Conservation (phyloP, 2,113 vertebrate species). For the Coreoperca whiteheadi region DNA sequence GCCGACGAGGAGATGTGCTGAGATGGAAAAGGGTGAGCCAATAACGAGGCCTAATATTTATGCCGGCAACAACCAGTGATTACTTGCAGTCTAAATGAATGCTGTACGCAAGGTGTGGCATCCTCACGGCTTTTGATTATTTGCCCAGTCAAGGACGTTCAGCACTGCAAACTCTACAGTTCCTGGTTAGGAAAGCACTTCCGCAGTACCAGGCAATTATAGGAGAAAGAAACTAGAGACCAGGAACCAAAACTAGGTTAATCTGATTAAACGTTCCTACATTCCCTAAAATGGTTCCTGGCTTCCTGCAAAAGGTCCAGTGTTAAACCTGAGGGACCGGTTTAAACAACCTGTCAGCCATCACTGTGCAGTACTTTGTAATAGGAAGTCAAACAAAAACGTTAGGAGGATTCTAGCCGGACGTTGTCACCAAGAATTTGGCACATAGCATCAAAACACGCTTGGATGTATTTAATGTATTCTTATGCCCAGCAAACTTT, state of each 20-base stretch:
- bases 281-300: background rate
- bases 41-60: background rate
- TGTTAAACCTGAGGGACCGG: constrained; percentile 51
- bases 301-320: constrained; percentile 15
- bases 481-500: background rate
- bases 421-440: constrained; percentile 7
- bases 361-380: background rate
- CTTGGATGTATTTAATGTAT: background rate
- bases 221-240: background rate
- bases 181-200: background rate
- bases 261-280: background rate
- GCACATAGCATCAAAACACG: background rate
- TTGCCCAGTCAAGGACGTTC: background rate
- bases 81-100: too few relatives aligned
- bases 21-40: background rate
- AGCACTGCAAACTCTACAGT: background rate
- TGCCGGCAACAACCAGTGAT: background rate
- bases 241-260: background rate
- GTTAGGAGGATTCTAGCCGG: background rate
- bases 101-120: background rate
- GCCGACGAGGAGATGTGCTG: too few relatives aligned
- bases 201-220: background rate
- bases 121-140: background rate
- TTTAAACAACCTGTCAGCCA: constrained; percentile 45
- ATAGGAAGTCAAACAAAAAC: constrained; percentile 24